Percentiles rank a stretch among this genome's conserved stretches.
Conservation (phyloP, 2,888 invertebrate genomes). For the Lutraria lutraria region DNA sequence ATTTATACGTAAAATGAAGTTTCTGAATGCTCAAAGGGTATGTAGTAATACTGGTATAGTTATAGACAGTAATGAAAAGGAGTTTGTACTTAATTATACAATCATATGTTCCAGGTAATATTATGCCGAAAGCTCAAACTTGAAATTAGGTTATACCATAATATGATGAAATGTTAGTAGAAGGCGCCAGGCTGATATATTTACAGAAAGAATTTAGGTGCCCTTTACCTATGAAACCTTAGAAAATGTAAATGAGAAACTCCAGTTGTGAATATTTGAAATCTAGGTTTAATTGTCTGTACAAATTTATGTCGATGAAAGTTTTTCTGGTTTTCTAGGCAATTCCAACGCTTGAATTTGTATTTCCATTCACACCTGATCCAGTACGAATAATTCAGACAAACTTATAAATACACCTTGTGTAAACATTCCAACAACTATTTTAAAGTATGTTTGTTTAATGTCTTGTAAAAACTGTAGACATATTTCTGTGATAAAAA, state of each 20-base stretch:
- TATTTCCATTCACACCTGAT: background rate
- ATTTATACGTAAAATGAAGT: conserved; percentile 82
- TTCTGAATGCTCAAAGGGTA: conserved; percentile 80
- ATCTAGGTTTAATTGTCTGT: too few relatives aligned
- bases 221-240: too few relatives aligned
- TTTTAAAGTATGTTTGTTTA: background rate
- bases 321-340: background rate
- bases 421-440: background rate
- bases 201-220: too few relatives aligned
- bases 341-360: background rate
- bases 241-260: too few relatives aligned
- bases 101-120: background rate
- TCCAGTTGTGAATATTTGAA: too few relatives aligned
- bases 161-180: background rate
- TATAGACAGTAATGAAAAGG: background rate
- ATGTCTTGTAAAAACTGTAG: background rate
- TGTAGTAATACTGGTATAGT: conserved; percentile 7
- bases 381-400: background rate
- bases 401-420: conserved; percentile 6
- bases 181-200: background rate
- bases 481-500: background rate
- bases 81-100: background rate
- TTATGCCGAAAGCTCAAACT: background rate
- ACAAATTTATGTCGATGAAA: background rate
- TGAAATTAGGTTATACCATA: background rate